A percentile compares a stretch with the other conserved stretches of the same genome.
These are phyloP conservation scores for Sesamia inferens DNA, from an alignment of 2,888 invertebrate genomes.

Conservation along the genomic window DNA sequence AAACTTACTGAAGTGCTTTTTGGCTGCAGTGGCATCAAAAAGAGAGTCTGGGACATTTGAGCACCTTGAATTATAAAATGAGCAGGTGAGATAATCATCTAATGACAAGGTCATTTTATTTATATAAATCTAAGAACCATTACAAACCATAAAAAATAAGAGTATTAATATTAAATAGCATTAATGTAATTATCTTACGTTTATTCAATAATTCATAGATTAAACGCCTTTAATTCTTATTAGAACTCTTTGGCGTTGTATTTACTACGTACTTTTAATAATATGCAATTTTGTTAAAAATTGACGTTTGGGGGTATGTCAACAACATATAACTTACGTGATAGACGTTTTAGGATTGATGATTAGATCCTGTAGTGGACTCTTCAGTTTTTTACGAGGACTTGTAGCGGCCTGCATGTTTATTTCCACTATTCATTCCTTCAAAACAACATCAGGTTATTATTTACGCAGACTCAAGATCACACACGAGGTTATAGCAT, in stretches of 20 bases:
- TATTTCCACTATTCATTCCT: constrained; percentile 23
- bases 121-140: background rate
- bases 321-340: constrained; percentile 76
- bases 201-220: background rate
- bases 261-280: background rate
- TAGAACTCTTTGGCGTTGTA: background rate
- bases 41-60: constrained; percentile 91
- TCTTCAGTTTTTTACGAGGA: constrained; percentile 78
- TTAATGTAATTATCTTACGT: background rate
- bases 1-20: constrained; percentile 92
- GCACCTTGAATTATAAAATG: constrained; percentile 83
- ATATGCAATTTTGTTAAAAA: background rate
- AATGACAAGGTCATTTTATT: background rate
- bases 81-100: background rate
- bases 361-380: constrained; percentile 71
- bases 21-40: constrained; percentile 90
- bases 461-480: constrained; percentile 34
- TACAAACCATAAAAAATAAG: background rate
- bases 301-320: constrained; percentile 27
- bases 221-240: background rate
- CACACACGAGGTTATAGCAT: constrained; percentile 52
- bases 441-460: constrained; percentile 39
- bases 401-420: constrained; percentile 74
- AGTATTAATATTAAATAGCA: background rate
- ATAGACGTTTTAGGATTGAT: constrained; percentile 82